Evolutionary conservation across 2,888 invertebrate genomes (phyloP).

Genomic region (Cephus runcator): DNA sequence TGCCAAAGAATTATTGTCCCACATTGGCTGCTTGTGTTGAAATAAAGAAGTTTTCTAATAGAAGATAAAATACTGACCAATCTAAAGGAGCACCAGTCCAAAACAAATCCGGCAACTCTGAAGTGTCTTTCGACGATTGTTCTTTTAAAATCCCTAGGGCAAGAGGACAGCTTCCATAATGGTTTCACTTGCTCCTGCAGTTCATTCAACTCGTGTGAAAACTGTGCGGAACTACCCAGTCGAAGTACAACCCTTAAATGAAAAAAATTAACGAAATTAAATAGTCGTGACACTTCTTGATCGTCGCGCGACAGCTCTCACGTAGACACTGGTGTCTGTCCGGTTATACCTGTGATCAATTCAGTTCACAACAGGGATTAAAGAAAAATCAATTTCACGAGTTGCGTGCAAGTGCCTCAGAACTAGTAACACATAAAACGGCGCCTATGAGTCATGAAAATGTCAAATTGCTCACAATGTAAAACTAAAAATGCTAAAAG

Average conservation of each 20-base stretch:
- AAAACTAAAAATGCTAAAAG: too few species aligned
- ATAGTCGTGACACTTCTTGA: background rate
- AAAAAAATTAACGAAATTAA: slow-evolving; percentile 21
- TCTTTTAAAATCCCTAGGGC: slow-evolving; percentile 84
- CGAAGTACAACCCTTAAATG: slow-evolving; percentile 79
- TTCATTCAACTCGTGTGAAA: slow-evolving; percentile 76
- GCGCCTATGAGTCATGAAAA: too few species aligned
- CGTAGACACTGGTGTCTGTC: too few species aligned
- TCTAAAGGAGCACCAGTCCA: slow-evolving; percentile 92
- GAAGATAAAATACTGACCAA: slow-evolving; percentile 68
- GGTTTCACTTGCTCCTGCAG: slow-evolving; percentile 86
- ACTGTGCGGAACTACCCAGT: slow-evolving; percentile 80
- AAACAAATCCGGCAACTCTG: slow-evolving; percentile 78
- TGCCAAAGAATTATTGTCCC: background rate
- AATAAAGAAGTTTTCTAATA: background rate
- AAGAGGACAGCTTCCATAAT: slow-evolving; percentile 79
- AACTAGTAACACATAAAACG: too few species aligned
- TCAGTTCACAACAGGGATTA: too few species aligned
- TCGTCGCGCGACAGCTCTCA: too few species aligned
- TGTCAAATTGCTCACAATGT: too few species aligned
- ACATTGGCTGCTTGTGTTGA: background rate
- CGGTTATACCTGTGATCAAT: too few species aligned
- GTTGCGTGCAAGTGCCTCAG: too few species aligned
- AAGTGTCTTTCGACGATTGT: slow-evolving; percentile 88
- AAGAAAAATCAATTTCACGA: too few species aligned